Conservation (phyloP, 2,888 invertebrate genomes). For the Malacosoma neustria region DNA sequence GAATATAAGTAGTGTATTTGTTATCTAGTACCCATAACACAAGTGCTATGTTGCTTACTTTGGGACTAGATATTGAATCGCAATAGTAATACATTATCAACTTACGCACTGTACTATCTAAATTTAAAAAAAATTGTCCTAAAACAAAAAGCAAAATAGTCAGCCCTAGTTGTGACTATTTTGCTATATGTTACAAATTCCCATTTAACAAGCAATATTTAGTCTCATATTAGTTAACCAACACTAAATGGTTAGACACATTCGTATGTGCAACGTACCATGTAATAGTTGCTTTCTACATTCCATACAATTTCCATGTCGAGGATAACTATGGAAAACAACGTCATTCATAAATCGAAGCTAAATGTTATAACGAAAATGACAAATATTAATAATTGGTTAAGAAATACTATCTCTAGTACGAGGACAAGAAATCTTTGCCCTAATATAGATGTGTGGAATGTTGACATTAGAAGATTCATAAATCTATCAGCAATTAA, state of each 20-base stretch:
- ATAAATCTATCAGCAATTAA: too few species aligned
- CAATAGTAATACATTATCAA: too few species aligned
- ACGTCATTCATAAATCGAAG: background rate
- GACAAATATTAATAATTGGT: background rate
- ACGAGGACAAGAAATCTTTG: too few species aligned
- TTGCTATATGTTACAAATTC: background rate
- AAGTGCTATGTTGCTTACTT: too few species aligned
- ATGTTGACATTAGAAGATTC: too few species aligned
- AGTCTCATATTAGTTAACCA: background rate
- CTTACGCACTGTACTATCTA: too few species aligned
- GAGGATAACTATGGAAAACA: background rate
- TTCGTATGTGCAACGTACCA: background rate
- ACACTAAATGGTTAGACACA: background rate
- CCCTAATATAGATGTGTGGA: too few species aligned
- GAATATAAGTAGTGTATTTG: too few species aligned
- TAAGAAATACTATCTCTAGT: too few species aligned
- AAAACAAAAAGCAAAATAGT: conserved; percentile 13
- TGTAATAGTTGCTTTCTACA: background rate
- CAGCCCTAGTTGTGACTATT: conserved; percentile 9
- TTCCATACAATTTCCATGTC: background rate
- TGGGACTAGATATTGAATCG: too few species aligned
- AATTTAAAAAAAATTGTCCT: too few species aligned
- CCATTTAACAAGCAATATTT: background rate
- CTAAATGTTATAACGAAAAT: background rate
- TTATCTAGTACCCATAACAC: too few species aligned